Percentiles rank a stretch among this genome's conserved stretches.
Evolutionary conservation across 1,140 invertebrate genomes (phyloP).

Genomic region (Notospermus geniculatus): DNA sequence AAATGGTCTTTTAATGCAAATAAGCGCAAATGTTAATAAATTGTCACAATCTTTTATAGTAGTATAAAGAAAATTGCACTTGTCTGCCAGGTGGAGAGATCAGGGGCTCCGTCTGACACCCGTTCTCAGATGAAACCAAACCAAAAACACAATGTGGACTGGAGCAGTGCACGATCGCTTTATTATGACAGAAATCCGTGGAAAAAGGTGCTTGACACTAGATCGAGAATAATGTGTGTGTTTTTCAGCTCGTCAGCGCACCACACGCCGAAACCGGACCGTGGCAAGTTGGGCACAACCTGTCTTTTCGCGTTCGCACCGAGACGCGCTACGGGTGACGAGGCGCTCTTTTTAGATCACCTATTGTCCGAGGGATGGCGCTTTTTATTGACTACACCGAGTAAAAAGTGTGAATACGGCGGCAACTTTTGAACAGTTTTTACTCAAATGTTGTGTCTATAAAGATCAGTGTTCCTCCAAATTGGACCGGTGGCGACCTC

Average conservation of each 20-base stretch:
- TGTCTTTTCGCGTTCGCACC: too few species aligned
- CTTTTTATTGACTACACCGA: too few species aligned
- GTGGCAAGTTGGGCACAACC: too few species aligned
- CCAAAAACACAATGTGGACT: conserved; percentile 7
- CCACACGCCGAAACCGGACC: neutral
- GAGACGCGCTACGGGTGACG: too few species aligned
- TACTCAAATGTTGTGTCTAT: too few species aligned
- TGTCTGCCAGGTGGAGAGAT: conserved; percentile 5
- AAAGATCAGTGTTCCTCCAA: too few species aligned
- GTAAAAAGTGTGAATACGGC: too few species aligned
- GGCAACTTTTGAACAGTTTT: too few species aligned
- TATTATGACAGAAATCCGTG: neutral
- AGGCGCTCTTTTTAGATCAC: too few species aligned
- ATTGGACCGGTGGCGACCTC: too few species aligned
- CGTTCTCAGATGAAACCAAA: neutral
- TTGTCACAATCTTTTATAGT: conserved; percentile 11
- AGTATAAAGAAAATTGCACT: conserved; percentile 11
- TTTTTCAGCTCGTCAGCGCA: conserved; percentile 6
- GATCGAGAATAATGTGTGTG: conserved; percentile 3
- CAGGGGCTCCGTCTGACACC: conserved; percentile 4
- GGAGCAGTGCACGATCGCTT: neutral
- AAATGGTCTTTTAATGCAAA: conserved; percentile 11
- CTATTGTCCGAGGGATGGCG: too few species aligned
- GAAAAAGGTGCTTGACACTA: conserved; percentile 8
- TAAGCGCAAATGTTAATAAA: conserved; percentile 11